These are phyloP conservation scores for Achroia grisella DNA, from an alignment of 1,140 invertebrate genomes.

Conservation along the genomic window DNA sequence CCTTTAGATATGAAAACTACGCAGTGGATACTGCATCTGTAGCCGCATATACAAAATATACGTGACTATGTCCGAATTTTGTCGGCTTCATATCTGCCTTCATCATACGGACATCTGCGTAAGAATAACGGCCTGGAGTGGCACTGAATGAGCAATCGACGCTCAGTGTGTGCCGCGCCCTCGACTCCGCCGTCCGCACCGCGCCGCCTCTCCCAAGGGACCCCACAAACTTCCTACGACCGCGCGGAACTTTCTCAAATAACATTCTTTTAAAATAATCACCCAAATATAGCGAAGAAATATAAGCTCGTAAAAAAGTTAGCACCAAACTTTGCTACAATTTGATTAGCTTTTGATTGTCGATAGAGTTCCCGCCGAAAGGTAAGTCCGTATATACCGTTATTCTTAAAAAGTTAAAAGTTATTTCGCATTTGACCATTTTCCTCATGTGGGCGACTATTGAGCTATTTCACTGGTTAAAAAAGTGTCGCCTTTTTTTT, in stretches of 20 bases:
- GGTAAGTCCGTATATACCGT: constrained; percentile 1
- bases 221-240: constrained; percentile 36
- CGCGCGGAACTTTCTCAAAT: constrained; percentile 10
- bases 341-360: constrained; percentile 6
- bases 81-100: constrained; percentile 35
- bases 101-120: constrained; percentile 60
- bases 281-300: not conserved
- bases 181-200: constrained; percentile 36
- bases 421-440: not conserved
- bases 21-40: too few species aligned
- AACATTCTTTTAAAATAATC: too few species aligned
- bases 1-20: too few species aligned
- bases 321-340: too few species aligned
- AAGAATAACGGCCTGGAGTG: constrained; percentile 61
- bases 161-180: constrained; percentile 53
- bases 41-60: too few species aligned
- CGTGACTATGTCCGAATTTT: constrained; percentile 5
- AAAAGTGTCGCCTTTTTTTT: too few species aligned
- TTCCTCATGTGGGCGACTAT: too few species aligned
- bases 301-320: not conserved
- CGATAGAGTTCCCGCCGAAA: not conserved
- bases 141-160: constrained; percentile 55
- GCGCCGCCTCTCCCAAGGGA: constrained; percentile 19
- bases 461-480: too few species aligned
- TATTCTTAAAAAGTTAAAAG: not conserved